Evolutionary conservation across 2,113 vertebrate species (phyloP), one percentile per base, ranked within the genome.

Genomic region (Lepidothrix coronata): DNA sequence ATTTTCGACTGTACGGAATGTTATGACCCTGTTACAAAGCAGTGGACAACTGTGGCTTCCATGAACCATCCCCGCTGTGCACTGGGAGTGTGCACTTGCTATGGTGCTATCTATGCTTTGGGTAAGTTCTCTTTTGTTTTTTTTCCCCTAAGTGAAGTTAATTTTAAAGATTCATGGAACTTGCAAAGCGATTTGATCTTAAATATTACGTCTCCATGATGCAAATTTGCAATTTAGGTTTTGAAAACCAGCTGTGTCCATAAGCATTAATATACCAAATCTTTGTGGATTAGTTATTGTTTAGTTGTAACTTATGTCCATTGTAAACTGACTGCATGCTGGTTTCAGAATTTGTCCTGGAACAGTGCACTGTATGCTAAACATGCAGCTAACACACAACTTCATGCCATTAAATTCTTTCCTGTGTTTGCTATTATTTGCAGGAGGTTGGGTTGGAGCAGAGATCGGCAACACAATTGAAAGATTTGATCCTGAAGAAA

Each of bases 401-500:
- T 80, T 61, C 5, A 1, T 54, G 58, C 15, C 39, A 35, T 59
- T 71, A 35, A 85, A 30, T 86, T 91, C 28, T 72, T 63, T 28
- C 63, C 49, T n/a, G 8, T 66, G 23, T 67, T 88, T 95, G 21
- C 49, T 78, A 7, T 96, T 88, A 62, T 30, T 97, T 98, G 57
- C 75, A 99, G 99, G 99, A 74, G 99, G 99, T 23, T 99, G 99
- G 99, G 91, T 99, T 74, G 99, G 99, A 89, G 98, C 99, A 35
- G 99, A 99, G 97, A 99, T 99, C n/a, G 99, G 99, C 33, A 99
- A 98, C 55, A 99, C 99, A 48, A 99, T 99, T 98, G 99, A 99
- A 96, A 98, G 99, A 85, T 99, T 98, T 66, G 99, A 99, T 97
- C 99, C 99, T 7, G 99, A 98, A 92, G 99, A 99, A 93, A 99